Evolutionary conservation across 2,113 vertebrate genomes (phyloP).

Genomic region (Brachyhypopomus gauderio): DNA sequence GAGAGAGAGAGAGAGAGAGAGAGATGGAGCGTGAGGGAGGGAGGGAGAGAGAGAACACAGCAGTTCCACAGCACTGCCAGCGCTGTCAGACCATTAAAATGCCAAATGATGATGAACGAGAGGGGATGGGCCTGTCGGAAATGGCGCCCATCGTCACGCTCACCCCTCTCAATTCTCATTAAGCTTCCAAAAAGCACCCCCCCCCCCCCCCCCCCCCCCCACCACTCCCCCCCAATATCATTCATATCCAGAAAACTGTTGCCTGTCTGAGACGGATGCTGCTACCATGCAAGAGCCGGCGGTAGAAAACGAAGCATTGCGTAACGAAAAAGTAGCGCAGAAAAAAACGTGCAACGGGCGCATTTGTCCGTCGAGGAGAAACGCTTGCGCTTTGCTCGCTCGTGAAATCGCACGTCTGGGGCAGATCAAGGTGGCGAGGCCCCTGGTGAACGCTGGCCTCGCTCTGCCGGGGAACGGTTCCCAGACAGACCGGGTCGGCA

Average conservation of each 20-base stretch:
- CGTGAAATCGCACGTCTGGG: not conserved
- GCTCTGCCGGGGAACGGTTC: not conserved
- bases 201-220: constrained; percentile 27
- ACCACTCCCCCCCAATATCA: constrained; percentile 35
- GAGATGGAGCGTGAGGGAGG: constrained; percentile 18
- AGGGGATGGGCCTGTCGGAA: constrained; percentile 53
- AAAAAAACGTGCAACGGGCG: not conserved
- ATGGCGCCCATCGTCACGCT: constrained; percentile 45
- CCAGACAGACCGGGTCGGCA: not conserved
- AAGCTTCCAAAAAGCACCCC: constrained; percentile 23
- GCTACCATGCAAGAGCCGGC: constrained; percentile 28
- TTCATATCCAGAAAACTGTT: constrained; percentile 26
- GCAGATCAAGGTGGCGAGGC: not conserved
- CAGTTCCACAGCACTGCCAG: constrained; percentile 54
- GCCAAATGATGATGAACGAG: constrained; percentile 64
- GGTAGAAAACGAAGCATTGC: constrained; percentile 29
- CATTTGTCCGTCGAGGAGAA: not conserved
- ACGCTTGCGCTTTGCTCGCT: not conserved
- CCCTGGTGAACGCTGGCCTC: not conserved
- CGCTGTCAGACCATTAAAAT: constrained; percentile 57
- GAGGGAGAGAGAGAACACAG: constrained; percentile 46
- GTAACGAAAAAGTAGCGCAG: not conserved
- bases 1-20: constrained; percentile 35
- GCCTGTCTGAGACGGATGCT: constrained; percentile 34
- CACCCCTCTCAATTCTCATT: constrained; percentile 58